Conservation (phyloP, 2,113 vertebrate species). For the Scophthalmus maximus region DNA sequence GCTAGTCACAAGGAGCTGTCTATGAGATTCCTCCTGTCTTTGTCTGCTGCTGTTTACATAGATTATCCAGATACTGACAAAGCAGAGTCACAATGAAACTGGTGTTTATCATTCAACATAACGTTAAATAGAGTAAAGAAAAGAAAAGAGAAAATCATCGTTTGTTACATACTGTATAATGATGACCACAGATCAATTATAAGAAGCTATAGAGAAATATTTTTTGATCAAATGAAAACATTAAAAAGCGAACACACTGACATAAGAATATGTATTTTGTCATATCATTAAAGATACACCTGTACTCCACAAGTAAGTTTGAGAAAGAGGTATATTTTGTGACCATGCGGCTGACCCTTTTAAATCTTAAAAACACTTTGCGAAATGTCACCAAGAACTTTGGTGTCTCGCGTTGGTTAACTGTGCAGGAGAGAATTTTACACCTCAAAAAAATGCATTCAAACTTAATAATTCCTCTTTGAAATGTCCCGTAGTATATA, state of each 20-base stretch:
- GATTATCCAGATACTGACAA: constrained; percentile 25
- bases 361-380: constrained; percentile 51
- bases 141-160: not conserved
- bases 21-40: not conserved
- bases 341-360: constrained; percentile 31
- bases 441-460: constrained; percentile 17
- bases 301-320: constrained; percentile 2
- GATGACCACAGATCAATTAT: not conserved
- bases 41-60: constrained; percentile 33
- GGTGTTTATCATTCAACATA: constrained; percentile 3
- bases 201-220: not conserved
- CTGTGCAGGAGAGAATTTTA: constrained; percentile 33
- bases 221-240: not conserved
- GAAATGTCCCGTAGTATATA: constrained; percentile 20
- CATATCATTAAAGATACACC: not conserved
- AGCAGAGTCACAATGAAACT: constrained; percentile 4
- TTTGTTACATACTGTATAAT: not conserved
- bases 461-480: constrained; percentile 17
- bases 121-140: not conserved
- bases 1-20: constrained; percentile 42
- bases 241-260: not conserved
- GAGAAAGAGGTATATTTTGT: not conserved
- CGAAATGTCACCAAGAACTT: constrained; percentile 50
- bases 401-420: constrained; percentile 31
- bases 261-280: not conserved